Evolutionary conservation across 30 jellyfish, hydroid and myxozoan genomes (phyloP).

Genomic region (Hydra vulgaris): DNA sequence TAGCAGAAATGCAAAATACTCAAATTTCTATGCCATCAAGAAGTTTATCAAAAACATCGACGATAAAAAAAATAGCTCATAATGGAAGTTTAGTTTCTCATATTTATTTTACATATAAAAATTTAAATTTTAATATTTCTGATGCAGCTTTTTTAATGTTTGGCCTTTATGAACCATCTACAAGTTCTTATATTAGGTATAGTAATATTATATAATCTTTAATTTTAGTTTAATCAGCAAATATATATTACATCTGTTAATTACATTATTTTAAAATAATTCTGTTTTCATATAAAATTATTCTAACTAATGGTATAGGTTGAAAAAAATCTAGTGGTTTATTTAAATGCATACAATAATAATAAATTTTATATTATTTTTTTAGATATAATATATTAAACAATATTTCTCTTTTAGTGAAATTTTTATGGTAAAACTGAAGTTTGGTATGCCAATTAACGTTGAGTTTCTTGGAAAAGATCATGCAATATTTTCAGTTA

Average conservation of each 20-base stretch:
- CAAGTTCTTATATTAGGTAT: conserved; percentile 59
- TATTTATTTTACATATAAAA: conserved; percentile 42
- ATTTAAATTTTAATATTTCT: conserved; percentile 60
- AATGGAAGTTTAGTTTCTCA: conserved; percentile 8
- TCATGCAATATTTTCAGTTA: conserved; percentile 57
- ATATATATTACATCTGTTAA: too few species aligned
- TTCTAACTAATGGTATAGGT: too few species aligned
- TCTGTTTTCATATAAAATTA: too few species aligned
- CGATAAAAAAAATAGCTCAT: not conserved
- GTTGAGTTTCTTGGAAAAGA: conserved; percentile 47
- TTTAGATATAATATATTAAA: too few species aligned
- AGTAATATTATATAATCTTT: too few species aligned
- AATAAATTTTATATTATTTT: too few species aligned
- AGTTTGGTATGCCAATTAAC: conserved; percentile 74
- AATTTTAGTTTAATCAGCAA: too few species aligned
- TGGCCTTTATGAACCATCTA: conserved; percentile 53
- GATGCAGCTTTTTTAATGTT: conserved; percentile 62
- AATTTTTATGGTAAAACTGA: conserved; percentile 53
- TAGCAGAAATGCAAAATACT: not conserved
- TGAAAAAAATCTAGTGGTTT: too few species aligned
- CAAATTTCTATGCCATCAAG: not conserved
- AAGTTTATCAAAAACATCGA: not conserved
- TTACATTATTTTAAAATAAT: too few species aligned
- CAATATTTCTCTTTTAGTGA: conserved; percentile 43
- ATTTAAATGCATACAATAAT: too few species aligned